A percentile compares a stretch with the other conserved stretches of the same genome.
These are phyloP conservation scores for Lutjanus campechanus DNA, from an alignment of 2,797 vertebrate species.

Conservation along the genomic window DNA sequence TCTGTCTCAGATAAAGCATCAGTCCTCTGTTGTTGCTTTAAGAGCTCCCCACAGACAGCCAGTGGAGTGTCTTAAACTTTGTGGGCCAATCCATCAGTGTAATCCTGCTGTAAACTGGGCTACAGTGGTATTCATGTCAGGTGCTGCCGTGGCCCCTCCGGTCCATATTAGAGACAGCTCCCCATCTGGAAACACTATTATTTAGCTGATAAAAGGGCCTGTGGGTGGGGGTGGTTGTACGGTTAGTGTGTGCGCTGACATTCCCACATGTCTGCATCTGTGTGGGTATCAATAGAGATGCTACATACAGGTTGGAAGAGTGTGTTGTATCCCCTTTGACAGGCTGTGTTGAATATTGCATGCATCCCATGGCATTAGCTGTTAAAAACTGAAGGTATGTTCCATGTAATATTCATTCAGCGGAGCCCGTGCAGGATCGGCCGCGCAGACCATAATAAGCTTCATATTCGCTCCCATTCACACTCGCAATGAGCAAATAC, in stretches of 20 bases:
- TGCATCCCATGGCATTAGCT: constrained; percentile 34
- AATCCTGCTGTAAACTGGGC: constrained; percentile 34
- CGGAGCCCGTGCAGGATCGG: constrained; percentile 21
- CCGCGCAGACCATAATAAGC: constrained; percentile 37
- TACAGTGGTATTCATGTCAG: constrained; percentile 35
- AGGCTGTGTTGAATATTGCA: constrained; percentile 55
- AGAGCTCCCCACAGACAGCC: constrained; percentile 22
- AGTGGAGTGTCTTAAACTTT: constrained; percentile 17
- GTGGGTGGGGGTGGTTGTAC: neutral
- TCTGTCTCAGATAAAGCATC: constrained; percentile 13
- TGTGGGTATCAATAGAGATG: constrained; percentile 23
- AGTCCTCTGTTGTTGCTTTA: neutral
- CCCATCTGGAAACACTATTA: constrained; percentile 53
- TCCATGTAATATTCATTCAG: constrained; percentile 62
- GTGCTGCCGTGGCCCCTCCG: constrained; percentile 33
- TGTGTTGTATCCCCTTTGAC: constrained; percentile 47
- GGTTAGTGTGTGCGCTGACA: constrained; percentile 3
- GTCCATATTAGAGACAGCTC: constrained; percentile 32
- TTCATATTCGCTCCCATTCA: constrained; percentile 36
- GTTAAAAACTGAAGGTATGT: constrained; percentile 55
- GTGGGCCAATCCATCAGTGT: constrained; percentile 8
- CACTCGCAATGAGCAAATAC: constrained; percentile 28
- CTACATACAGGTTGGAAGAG: constrained; percentile 33
- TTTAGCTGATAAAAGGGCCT: constrained; percentile 36
- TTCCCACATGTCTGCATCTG: neutral